Base-by-base conservation (phyloP, 37 sponge, comb jelly and placozoan species). In the Eunapius fragilis region DNA sequence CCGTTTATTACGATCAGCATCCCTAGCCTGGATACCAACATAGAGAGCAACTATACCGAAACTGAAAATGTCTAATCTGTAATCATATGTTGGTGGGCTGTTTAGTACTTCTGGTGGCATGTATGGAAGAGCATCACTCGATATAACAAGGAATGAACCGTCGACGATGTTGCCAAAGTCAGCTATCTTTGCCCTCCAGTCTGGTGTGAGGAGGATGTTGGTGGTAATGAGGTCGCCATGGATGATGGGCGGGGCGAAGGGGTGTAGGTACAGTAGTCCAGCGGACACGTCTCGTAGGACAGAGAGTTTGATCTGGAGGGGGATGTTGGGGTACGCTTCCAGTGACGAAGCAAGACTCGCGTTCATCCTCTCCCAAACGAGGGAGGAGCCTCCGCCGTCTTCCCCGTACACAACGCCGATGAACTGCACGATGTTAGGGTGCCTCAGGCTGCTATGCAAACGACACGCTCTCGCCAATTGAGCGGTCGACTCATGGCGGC, bases 231-330 rank as follows among this genome's bases (percentile, higher is more conserved):
- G 79, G 41, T 78, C 86, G 2, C 86, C 30, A 25, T 69, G 36
- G 10, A 85, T 77, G 41, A 77, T 58, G 58, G 58, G 58, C 58
- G 58, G 58, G 23, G 47, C 37, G 34, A 69, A 70, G 25, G 86
- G 71, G 70, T 85, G 86, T 2, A 85, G 86, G 72, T 85, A 85
- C 26, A 47, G 31, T 41, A 85, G 25, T 2, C 77, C 86, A 4
- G 37, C 34, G 37, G 86, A 69, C 36, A 85, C 79, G 48, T 85
- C 86, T 37, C 37, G 33, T 5, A 85, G 79, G 33, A 85, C 78
- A 9, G 70, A 69, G 35, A 71, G 45, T 26, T 78, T 85, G 19
- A 28, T 69, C 22, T 26, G 19, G 37, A 85, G 70, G 71, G 78
- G 79, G 38, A 78, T 27, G 27, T 72, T 5, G n/a, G 74, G 74